Percentiles rank a stretch among this genome's conserved stretches.
These are phyloP conservation scores for Drosophila watanabei DNA, from an alignment of 1,140 invertebrate species.

Conservation along the genomic window DNA sequence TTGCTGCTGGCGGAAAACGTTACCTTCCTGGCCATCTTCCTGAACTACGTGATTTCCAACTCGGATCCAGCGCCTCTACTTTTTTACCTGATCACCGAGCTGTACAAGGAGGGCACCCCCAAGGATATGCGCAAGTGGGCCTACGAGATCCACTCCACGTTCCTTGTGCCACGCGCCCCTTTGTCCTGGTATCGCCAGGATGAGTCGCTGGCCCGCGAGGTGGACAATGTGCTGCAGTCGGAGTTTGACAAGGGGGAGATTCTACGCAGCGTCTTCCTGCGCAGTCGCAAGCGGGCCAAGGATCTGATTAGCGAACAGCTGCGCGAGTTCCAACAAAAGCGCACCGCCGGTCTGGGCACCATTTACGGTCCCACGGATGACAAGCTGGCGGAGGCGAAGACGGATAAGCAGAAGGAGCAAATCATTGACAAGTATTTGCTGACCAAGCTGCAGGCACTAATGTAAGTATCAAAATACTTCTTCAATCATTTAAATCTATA, in stretches of 20 bases:
- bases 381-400: conserved; percentile 92
- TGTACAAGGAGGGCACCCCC: conserved; percentile 93
- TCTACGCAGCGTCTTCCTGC: conserved; percentile 94
- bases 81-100: conserved; percentile 95
- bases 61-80: conserved; percentile 94
- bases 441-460: conserved; percentile 90
- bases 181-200: conserved; percentile 93
- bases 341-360: conserved; percentile 94
- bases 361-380: conserved; percentile 95
- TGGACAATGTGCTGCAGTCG: conserved; percentile 93
- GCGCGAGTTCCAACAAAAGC: conserved; percentile 95
- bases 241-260: conserved; percentile 96
- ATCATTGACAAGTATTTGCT: conserved; percentile 91
- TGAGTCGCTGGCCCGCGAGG: conserved; percentile 93
- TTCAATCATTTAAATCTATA: background rate
- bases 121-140: conserved; percentile 98
- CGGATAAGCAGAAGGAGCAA: conserved; percentile 93
- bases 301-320: conserved; percentile 95
- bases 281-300: conserved; percentile 93
- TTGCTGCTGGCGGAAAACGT: conserved; percentile 89
- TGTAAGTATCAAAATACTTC: conserved; percentile 86
- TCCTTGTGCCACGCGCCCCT: conserved; percentile 95
- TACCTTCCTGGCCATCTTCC: conserved; percentile 94
- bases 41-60: conserved; percentile 95
- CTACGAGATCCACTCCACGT: conserved; percentile 98